Percentiles rank a stretch among this genome's conserved stretches.
These are phyloP conservation scores for Thaumetopoea pityocampa DNA, from an alignment of 1,140 invertebrate genomes.

Conservation along the genomic window DNA sequence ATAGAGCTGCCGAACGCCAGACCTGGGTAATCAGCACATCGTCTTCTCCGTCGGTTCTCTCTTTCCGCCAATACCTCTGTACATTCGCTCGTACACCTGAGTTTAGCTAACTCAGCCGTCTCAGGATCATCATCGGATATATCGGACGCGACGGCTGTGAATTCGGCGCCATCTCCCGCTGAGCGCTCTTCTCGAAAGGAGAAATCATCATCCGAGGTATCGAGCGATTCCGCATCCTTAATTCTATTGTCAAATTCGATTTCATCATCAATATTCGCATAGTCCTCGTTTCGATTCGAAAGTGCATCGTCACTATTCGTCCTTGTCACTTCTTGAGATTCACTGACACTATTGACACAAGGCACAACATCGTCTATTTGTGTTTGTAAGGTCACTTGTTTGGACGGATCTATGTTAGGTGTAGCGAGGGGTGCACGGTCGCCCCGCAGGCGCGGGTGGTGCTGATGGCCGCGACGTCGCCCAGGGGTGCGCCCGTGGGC, in stretches of 20 bases:
- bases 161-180: slow-evolving; percentile 60
- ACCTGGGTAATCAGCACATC: slow-evolving; percentile 94
- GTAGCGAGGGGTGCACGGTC: slow-evolving; percentile 72
- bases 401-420: slow-evolving; percentile 76
- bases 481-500: slow-evolving; percentile 75
- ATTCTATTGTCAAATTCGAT: slow-evolving; percentile 56
- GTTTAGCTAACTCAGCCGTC: slow-evolving; percentile 84
- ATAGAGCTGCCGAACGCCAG: slow-evolving; percentile 93
- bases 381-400: slow-evolving; percentile 76
- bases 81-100: slow-evolving; percentile 91
- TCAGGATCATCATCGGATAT: slow-evolving; percentile 82
- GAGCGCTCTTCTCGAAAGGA: slow-evolving; percentile 64
- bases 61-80: slow-evolving; percentile 91
- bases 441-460: slow-evolving; percentile 80
- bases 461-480: slow-evolving; percentile 86
- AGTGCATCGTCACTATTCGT: slow-evolving; percentile 74
- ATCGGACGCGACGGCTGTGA: slow-evolving; percentile 43
- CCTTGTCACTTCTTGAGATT: slow-evolving; percentile 73
- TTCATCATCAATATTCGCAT: slow-evolving; percentile 59
- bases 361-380: slow-evolving; percentile 72
- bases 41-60: slow-evolving; percentile 83
- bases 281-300: slow-evolving; percentile 67
- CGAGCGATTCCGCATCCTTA: slow-evolving; percentile 47
- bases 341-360: slow-evolving; percentile 74
- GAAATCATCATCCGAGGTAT: slow-evolving; percentile 60